phyloP scores from a whole-genome alignment of 2,888 invertebrate species.

The Polyommatus iphigenia region DNA sequence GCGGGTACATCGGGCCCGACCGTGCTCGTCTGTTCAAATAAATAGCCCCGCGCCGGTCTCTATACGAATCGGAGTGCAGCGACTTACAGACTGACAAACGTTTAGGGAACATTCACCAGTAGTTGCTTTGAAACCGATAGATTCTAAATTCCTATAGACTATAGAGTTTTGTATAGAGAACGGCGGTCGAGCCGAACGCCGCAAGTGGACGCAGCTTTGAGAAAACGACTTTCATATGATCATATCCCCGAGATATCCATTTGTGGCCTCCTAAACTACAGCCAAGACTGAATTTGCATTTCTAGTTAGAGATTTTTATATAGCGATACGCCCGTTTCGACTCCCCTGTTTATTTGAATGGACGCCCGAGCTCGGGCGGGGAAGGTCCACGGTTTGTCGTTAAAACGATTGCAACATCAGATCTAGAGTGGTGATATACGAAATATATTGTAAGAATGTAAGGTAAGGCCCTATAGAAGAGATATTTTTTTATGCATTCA shows the following conservation, averaged over 20 bases:
- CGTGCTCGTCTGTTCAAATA: slow-evolving; percentile 62
- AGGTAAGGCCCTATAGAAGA: slow-evolving; percentile 78
- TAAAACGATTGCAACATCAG: slow-evolving; percentile 65
- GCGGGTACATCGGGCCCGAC: slow-evolving; percentile 37
- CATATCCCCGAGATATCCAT: slow-evolving; percentile 43
- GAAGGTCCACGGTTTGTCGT: slow-evolving; percentile 43
- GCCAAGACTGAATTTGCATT: slow-evolving; percentile 64
- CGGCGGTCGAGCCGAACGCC: neutral
- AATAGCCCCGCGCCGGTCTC: slow-evolving; percentile 2
- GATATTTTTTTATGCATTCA: slow-evolving; percentile 79
- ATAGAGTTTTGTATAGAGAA: neutral
- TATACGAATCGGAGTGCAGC: neutral
- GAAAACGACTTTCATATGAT: slow-evolving; percentile 36
- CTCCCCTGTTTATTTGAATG: slow-evolving; percentile 71
- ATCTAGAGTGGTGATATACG: slow-evolving; percentile 77
- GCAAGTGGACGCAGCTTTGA: neutral
- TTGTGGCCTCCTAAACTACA: slow-evolving; percentile 40
- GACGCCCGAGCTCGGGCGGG: slow-evolving; percentile 44
- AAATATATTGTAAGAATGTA: slow-evolving; percentile 73
- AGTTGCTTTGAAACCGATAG: neutral
- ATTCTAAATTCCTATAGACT: neutral
- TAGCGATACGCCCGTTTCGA: slow-evolving; percentile 34
- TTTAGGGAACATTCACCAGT: neutral
- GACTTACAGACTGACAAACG: neutral
- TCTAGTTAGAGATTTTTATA: slow-evolving; percentile 53